phyloP scores from a whole-genome alignment of 1,140 invertebrate species.

The Bombus picipes region DNA sequence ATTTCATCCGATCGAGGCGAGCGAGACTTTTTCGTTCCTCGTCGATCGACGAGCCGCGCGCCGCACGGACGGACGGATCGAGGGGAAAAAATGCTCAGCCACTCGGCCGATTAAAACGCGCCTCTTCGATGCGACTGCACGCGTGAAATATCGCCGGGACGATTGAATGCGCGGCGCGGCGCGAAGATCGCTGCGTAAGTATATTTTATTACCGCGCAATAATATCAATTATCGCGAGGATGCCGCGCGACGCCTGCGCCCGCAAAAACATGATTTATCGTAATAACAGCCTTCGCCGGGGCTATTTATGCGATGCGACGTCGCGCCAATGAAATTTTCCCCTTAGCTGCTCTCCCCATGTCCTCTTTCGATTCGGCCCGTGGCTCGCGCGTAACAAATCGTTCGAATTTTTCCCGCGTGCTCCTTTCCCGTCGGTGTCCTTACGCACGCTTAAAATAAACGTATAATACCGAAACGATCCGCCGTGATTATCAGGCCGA shows the following conservation, averaged over 20 bases:
- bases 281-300: conserved; percentile 22
- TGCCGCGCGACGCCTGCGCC: neutral
- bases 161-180: neutral
- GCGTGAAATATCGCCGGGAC: neutral
- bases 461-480: neutral
- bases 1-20: conserved; percentile 34
- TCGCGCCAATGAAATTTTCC: conserved; percentile 10
- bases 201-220: conserved; percentile 29
- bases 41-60: neutral
- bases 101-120: conserved; percentile 7
- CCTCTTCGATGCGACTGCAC: neutral
- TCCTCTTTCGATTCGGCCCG: neutral
- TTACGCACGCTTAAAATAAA: conserved; percentile 13
- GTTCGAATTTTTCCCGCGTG: conserved; percentile 26
- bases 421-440: neutral
- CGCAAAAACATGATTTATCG: conserved; percentile 38
- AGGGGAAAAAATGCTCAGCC: neutral
- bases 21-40: neutral
- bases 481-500: conserved; percentile 8
- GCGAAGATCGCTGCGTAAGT: conserved; percentile 5
- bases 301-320: conserved; percentile 15
- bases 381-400: neutral
- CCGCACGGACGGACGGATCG: neutral
- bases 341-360: neutral
- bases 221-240: conserved; percentile 40